These are phyloP conservation scores for Rhinophrynus dorsalis DNA, from an alignment of 2,797 vertebrate species.

Conservation along the genomic window DNA sequence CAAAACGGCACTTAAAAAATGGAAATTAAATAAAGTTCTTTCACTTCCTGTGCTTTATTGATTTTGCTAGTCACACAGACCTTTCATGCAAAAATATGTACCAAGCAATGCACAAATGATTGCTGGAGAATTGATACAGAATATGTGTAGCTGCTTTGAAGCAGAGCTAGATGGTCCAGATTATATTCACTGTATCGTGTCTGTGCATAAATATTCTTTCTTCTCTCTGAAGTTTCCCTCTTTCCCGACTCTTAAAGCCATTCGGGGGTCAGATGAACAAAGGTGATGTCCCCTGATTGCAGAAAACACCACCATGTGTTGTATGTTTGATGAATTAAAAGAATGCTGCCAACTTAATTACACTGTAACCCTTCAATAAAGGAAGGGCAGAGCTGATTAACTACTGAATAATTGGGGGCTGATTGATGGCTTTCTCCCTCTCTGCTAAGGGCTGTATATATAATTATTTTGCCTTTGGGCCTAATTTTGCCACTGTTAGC, in stretches of 20 bases:
- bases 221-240: constrained; percentile 56
- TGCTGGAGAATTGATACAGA: not conserved
- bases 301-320: constrained; percentile 77
- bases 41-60: not conserved
- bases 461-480: constrained; percentile 85
- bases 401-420: constrained; percentile 83
- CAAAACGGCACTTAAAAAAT: constrained; percentile 6
- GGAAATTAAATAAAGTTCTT: constrained; percentile 19
- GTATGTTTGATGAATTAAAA: constrained; percentile 87
- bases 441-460: constrained; percentile 80
- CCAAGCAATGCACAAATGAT: not conserved
- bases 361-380: constrained; percentile 87
- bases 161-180: not conserved
- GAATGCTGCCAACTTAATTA: constrained; percentile 88
- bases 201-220: constrained; percentile 53
- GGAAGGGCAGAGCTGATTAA: constrained; percentile 85
- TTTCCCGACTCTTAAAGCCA: constrained; percentile 58
- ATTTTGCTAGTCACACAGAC: constrained; percentile 27
- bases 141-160: not conserved
- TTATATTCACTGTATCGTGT: constrained; percentile 20
- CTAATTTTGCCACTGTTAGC: constrained; percentile 79
- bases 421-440: constrained; percentile 81
- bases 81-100: not conserved
- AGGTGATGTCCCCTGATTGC: constrained; percentile 72
- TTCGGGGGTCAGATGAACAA: constrained; percentile 71